These are phyloP conservation scores for Trachythela sp. DNA, from an alignment of 64 coral and sea anemone genomes.

Conservation along the genomic window DNA sequence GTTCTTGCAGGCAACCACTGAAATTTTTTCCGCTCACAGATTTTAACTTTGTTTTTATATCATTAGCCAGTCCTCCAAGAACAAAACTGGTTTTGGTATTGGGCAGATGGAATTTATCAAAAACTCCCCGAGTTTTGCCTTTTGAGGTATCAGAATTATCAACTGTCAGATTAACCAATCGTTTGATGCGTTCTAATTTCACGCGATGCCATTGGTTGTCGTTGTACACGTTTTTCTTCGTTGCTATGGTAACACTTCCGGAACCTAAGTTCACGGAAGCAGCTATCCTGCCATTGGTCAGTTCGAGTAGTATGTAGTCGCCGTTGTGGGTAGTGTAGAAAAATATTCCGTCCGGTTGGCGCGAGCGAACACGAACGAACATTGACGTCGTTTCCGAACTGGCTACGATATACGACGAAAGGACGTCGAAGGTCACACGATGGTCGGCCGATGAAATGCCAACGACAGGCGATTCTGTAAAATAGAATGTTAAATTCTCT, in stretches of 20 bases:
- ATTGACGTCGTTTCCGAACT: background rate
- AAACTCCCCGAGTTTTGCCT: background rate
- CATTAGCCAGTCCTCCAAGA: background rate
- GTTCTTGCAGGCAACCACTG: background rate
- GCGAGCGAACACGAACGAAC: background rate
- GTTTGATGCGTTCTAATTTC: background rate
- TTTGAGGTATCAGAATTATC: background rate
- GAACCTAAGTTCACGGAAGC: background rate
- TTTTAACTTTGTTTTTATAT: background rate
- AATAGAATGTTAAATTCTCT: too few relatives aligned
- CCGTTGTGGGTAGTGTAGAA: background rate
- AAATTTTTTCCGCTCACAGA: background rate
- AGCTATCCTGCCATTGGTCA: background rate
- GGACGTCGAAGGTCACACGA: background rate
- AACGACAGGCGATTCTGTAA: background rate
- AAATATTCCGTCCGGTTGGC: background rate
- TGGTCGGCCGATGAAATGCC: background rate
- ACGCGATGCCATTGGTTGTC: conserved; percentile 18
- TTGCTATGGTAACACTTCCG: background rate
- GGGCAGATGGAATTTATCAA: background rate
- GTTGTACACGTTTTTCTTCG: background rate
- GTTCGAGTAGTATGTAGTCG: background rate
- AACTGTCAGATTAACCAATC: background rate
- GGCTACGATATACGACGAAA: background rate
- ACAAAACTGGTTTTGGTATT: background rate